These are phyloP conservation scores for Lasioglossum lativentre DNA, from an alignment of 2,888 invertebrate genomes.

Conservation along the genomic window DNA sequence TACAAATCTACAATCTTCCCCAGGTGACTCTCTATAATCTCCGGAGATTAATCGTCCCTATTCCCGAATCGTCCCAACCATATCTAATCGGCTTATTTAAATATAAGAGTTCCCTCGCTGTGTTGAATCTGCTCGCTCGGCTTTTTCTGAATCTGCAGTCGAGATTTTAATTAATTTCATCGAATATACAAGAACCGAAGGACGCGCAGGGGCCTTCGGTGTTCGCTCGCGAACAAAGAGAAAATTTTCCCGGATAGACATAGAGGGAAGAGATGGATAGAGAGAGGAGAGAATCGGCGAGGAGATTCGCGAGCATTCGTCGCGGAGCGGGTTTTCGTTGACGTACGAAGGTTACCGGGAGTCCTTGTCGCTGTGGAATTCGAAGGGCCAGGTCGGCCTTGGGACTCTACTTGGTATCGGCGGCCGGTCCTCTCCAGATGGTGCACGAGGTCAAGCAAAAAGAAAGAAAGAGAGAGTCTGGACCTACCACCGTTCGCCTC, in stretches of 20 bases:
- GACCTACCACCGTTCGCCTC: constrained; percentile 55
- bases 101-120: not conserved
- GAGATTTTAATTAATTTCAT: not conserved
- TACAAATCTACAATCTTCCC: not conserved
- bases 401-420: constrained; percentile 72
- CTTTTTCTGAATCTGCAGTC: not conserved
- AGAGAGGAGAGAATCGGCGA: not conserved
- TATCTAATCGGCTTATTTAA: not conserved
- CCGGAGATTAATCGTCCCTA: not conserved
- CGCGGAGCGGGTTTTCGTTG: constrained; percentile 54
- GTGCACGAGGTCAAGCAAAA: constrained; percentile 74
- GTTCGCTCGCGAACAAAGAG: not conserved
- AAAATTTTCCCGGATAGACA: not conserved
- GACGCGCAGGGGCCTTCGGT: not conserved
- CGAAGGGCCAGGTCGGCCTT: constrained; percentile 72
- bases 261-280: not conserved
- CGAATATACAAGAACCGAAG: not conserved
- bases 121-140: no score
- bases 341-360: constrained; percentile 65
- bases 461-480: constrained; percentile 49
- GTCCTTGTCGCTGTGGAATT: constrained; percentile 72
- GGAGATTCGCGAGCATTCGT: constrained; percentile 11
- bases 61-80: not conserved
- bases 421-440: constrained; percentile 71
- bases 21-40: not conserved